A percentile compares a stretch with the other conserved stretches of the same genome.
Evolutionary conservation across 1,140 invertebrate genomes (phyloP).

Genomic region (Bathynomus jamesi): DNA sequence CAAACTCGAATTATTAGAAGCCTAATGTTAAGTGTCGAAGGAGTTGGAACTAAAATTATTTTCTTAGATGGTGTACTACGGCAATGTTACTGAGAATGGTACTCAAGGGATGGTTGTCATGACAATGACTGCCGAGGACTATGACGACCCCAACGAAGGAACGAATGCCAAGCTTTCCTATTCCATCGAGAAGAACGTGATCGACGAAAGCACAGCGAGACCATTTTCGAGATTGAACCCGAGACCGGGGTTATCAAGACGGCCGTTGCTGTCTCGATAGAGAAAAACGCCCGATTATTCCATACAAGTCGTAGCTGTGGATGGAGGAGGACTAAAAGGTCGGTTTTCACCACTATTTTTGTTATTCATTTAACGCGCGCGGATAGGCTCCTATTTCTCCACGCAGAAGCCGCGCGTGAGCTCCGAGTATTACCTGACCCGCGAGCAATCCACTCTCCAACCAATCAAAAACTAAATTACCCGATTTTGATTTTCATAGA

Average conservation of each 20-base stretch:
- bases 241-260: slow-evolving; percentile 93
- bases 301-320: slow-evolving; percentile 91
- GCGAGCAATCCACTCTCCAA: too few species aligned
- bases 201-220: slow-evolving; percentile 87
- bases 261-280: slow-evolving; percentile 88
- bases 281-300: slow-evolving; percentile 91
- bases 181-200: slow-evolving; percentile 93
- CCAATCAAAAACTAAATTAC: too few species aligned
- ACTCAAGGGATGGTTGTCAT: slow-evolving; percentile 96
- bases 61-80: slow-evolving; percentile 69
- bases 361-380: too few species aligned
- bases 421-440: too few species aligned
- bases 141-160: slow-evolving; percentile 88
- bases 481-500: too few species aligned
- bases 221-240: slow-evolving; percentile 89
- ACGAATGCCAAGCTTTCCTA: slow-evolving; percentile 84
- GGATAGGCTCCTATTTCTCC: too few species aligned
- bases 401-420: too few species aligned
- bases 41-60: too few species aligned
- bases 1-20: too few species aligned
- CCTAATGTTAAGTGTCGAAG: too few species aligned
- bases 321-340: slow-evolving; percentile 84
- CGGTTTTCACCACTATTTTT: too few species aligned
- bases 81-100: slow-evolving; percentile 91
- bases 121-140: slow-evolving; percentile 96